Evolutionary conservation across 2,888 invertebrate genomes (phyloP).

Genomic region (Tachina grossa): DNA sequence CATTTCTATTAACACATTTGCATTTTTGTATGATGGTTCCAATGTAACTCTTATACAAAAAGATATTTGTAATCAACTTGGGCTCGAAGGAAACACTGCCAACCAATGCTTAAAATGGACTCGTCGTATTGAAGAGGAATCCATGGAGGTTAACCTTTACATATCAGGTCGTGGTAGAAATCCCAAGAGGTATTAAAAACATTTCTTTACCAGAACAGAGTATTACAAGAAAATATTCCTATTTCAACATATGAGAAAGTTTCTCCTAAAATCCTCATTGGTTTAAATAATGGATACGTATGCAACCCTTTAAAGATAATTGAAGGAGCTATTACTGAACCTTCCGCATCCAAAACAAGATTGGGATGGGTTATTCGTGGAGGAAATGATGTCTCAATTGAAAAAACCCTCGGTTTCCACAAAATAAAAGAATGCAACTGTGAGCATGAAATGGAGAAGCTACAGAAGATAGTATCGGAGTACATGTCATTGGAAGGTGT

Average conservation of each 20-base stretch:
- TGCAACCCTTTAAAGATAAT: background rate
- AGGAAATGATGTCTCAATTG: background rate
- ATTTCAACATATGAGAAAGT: no score
- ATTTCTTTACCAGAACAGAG: constrained; percentile 1
- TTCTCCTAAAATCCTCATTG: background rate
- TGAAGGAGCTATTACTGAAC: background rate
- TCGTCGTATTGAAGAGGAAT: background rate
- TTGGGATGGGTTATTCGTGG: background rate
- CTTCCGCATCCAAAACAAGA: background rate
- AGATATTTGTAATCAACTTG: background rate
- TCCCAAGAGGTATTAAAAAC: background rate
- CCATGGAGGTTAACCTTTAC: background rate
- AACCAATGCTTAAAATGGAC: background rate
- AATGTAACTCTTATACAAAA: constrained; percentile 3
- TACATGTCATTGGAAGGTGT: constrained; percentile 1
- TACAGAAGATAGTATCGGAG: background rate
- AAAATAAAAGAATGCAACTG: background rate
- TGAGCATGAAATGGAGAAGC: background rate
- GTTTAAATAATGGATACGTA: constrained; percentile 2
- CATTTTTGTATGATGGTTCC: background rate
- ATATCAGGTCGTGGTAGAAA: background rate
- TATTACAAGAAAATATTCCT: background rate
- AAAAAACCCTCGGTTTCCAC: background rate
- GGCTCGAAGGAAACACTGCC: background rate
- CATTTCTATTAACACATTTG: background rate